Percentiles rank a stretch among this genome's conserved stretches.
Evolutionary conservation across 2,888 invertebrate species (phyloP).

Genomic region (Dicycla oo): DNA sequence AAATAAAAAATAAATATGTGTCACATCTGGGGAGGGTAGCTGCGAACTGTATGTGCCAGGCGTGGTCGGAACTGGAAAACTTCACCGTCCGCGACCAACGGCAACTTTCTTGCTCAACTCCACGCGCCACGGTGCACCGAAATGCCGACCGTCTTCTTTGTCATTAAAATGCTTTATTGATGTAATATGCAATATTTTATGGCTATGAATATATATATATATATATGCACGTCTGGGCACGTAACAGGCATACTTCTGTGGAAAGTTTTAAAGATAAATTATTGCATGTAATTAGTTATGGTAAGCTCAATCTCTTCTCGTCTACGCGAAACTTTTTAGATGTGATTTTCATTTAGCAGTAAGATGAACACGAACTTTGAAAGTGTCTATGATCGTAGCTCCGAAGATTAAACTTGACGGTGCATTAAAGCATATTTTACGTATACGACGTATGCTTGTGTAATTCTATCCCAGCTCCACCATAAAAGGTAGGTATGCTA

Average conservation of each 20-base stretch:
- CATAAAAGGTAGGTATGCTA: conserved; percentile 40
- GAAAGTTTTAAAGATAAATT: conserved; percentile 58
- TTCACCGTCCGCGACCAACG: conserved; percentile 73
- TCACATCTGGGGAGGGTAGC: conserved; percentile 72
- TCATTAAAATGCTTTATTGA: conserved; percentile 78
- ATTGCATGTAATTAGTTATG: conserved; percentile 52
- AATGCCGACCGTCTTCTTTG: conserved; percentile 73
- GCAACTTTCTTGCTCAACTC: conserved; percentile 75
- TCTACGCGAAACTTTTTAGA: conserved; percentile 27
- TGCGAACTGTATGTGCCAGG: conserved; percentile 75
- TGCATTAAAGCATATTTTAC: conserved; percentile 20
- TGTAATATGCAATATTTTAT: conserved; percentile 73
- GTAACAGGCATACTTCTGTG: conserved; percentile 61
- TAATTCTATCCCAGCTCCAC: conserved; percentile 37
- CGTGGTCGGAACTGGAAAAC: conserved; percentile 78
- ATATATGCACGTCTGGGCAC: conserved; percentile 63
- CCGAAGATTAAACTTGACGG: conserved; percentile 25
- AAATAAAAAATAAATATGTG: conserved; percentile 61
- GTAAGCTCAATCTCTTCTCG: conserved; percentile 31
- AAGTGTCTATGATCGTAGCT: conserved; percentile 21
- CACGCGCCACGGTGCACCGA: conserved; percentile 68
- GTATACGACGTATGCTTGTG: conserved; percentile 17
- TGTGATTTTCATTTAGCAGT: conserved; percentile 18
- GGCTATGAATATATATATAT: conserved; percentile 66
- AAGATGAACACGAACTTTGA: conserved; percentile 21